These are phyloP conservation scores for Gymnosoma rotundatum DNA, from an alignment of 2,888 invertebrate genomes.

Conservation along the genomic window DNA sequence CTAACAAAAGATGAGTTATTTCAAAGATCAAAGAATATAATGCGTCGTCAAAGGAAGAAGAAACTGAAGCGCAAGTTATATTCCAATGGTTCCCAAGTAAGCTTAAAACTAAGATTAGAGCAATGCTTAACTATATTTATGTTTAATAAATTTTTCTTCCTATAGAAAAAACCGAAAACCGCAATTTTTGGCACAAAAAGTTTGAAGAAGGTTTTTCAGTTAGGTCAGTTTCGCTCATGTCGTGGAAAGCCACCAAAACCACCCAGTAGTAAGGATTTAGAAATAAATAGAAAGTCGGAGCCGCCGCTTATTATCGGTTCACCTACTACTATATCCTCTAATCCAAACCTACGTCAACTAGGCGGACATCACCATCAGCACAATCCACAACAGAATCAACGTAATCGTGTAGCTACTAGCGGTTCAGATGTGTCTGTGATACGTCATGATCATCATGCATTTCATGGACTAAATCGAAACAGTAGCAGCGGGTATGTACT, in stretches of 20 bases:
- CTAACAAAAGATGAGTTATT: conserved; percentile 96
- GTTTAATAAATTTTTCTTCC: neutral
- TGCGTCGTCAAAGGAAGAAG: conserved; percentile 91
- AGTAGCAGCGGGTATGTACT: conserved; percentile 84
- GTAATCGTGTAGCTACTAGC: conserved; percentile 85
- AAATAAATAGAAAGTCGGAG: conserved; percentile 71
- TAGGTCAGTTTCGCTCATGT: conserved; percentile 81
- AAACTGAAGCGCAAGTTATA: conserved; percentile 84
- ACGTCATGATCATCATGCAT: conserved; percentile 84
- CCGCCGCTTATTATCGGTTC: conserved; percentile 74
- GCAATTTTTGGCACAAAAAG: conserved; percentile 85
- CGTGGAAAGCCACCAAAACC: conserved; percentile 78
- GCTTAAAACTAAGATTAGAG: neutral
- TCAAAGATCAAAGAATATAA: conserved; percentile 93
- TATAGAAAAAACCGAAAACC: conserved; percentile 84
- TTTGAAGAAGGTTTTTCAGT: conserved; percentile 86
- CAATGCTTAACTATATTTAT: neutral
- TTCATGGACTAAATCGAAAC: conserved; percentile 85
- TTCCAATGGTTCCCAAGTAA: conserved; percentile 75
- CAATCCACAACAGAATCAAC: conserved; percentile 81
- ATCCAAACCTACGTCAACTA: conserved; percentile 39
- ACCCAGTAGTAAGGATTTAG: conserved; percentile 77
- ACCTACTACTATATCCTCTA: conserved; percentile 52
- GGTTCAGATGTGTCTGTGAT: conserved; percentile 86
- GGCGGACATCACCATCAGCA: conserved; percentile 57